phyloP scores from a whole-genome alignment of 2,113 vertebrate genomes.

The Odontesthes bonariensis region DNA sequence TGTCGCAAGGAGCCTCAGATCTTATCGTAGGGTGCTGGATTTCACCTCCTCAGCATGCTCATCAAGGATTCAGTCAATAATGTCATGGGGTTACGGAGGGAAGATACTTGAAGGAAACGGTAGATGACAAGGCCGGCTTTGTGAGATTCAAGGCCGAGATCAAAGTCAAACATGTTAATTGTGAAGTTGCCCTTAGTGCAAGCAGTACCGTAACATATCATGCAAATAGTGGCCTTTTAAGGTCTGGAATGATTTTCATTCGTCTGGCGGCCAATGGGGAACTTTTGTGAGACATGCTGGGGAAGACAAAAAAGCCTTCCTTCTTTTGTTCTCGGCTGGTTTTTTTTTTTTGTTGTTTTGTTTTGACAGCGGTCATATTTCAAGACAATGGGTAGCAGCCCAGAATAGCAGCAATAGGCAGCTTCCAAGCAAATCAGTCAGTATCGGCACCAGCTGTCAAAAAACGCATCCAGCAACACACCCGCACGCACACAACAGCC shows the following conservation, averaged over 20 bases:
- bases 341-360: constrained; percentile 3
- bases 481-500: constrained; percentile 6
- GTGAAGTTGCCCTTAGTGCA: constrained; percentile 2
- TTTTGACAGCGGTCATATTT: constrained; percentile 47
- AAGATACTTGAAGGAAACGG: constrained; percentile 52
- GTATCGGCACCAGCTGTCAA: constrained; percentile 50
- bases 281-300: background rate
- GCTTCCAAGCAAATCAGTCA: constrained; percentile 40
- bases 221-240: constrained; percentile 23
- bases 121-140: constrained; percentile 58
- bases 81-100: constrained; percentile 71
- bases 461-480: constrained; percentile 10
- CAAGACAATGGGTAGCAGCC: constrained; percentile 37
- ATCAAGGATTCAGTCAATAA: constrained; percentile 86
- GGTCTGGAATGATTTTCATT: constrained; percentile 5
- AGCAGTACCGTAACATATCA: background rate
- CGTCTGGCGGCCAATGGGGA: background rate
- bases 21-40: constrained; percentile 88
- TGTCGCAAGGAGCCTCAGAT: constrained; percentile 77
- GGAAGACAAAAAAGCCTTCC: background rate
- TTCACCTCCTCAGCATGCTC: constrained; percentile 91
- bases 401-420: constrained; percentile 36
- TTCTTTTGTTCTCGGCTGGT: constrained; percentile 22
- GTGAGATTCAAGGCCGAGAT: constrained; percentile 44
- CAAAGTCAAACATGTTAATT: constrained; percentile 44